Conservation (phyloP, 2,888 invertebrate genomes). For the Machimus rusticus region DNA sequence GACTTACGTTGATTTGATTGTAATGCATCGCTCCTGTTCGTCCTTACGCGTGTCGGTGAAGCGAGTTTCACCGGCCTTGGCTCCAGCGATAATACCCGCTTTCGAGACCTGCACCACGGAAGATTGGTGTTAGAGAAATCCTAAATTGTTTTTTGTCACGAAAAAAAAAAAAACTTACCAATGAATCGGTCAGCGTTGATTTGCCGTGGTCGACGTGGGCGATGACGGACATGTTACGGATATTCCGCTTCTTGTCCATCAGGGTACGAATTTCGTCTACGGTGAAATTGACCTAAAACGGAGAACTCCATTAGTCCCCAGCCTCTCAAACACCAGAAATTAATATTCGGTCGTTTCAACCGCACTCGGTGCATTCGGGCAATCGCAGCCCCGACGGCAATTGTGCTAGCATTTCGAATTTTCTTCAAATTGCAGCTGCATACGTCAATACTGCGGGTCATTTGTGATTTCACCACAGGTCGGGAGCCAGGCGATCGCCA, state of each 20-base stretch:
- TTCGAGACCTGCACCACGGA: slow-evolving; percentile 71
- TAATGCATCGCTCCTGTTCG: slow-evolving; percentile 99
- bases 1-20: slow-evolving; percentile 99
- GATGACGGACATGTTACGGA: slow-evolving; percentile 99
- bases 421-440: neutral
- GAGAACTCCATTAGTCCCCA: slow-evolving; percentile 37
- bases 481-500: neutral
- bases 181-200: slow-evolving; percentile 98
- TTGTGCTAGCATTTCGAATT: neutral
- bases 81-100: slow-evolving; percentile 99
- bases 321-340: neutral
- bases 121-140: neutral
- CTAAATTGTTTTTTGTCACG: neutral
- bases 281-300: slow-evolving; percentile 96
- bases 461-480: slow-evolving; percentile 34
- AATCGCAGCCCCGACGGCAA: neutral
- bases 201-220: slow-evolving; percentile 99
- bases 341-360: neutral
- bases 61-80: slow-evolving; percentile 98
- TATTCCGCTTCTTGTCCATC: slow-evolving; percentile 99
- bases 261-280: slow-evolving; percentile 99
- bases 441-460: slow-evolving; percentile 27
- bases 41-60: slow-evolving; percentile 99
- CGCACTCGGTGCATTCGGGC: neutral
- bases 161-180: slow-evolving; percentile 68